A percentile compares a stretch with the other conserved stretches of the same genome.
Conservation (phyloP, 2,797 vertebrate species). For the Phrynocephalus forsythii region DNA sequence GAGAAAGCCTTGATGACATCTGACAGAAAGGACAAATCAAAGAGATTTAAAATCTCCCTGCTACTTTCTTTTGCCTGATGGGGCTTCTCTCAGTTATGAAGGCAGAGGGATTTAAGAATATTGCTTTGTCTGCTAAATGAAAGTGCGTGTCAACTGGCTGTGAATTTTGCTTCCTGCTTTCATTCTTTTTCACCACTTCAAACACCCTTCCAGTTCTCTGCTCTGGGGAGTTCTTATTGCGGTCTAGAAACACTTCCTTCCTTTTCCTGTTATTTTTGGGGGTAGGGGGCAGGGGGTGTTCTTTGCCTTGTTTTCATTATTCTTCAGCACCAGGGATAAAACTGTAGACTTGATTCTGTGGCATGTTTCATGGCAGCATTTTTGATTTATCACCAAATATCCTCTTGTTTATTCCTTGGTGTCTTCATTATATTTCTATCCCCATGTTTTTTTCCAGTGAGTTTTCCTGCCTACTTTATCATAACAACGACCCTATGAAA, state of each 20-base stretch:
- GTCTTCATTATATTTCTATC: neutral
- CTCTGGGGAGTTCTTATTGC: constrained; percentile 4
- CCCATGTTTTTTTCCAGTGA: neutral
- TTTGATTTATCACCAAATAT: neutral
- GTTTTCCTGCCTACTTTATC: neutral
- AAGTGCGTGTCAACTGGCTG: constrained; percentile 2
- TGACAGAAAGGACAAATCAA: neutral
- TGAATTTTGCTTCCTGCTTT: constrained; percentile 6
- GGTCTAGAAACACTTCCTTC: constrained; percentile 17
- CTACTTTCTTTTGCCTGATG: neutral
- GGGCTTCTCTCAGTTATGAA: neutral
- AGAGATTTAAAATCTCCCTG: neutral
- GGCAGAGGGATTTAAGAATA: neutral
- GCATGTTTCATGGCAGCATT: neutral
- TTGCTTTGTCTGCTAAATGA: neutral
- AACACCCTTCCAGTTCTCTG: neutral
- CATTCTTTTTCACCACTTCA: constrained; percentile 27
- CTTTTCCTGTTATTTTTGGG: no score
- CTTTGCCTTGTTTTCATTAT: neutral
- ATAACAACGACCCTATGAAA: neutral
- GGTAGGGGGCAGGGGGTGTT: neutral
- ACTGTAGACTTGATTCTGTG: neutral
- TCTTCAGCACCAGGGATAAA: neutral
- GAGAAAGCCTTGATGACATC: neutral
- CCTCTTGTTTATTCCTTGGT: neutral